Percentiles rank a stretch among this genome's conserved stretches.
phyloP scores from a whole-genome alignment of 2,888 invertebrate genomes.

The Brenthis hecate region DNA sequence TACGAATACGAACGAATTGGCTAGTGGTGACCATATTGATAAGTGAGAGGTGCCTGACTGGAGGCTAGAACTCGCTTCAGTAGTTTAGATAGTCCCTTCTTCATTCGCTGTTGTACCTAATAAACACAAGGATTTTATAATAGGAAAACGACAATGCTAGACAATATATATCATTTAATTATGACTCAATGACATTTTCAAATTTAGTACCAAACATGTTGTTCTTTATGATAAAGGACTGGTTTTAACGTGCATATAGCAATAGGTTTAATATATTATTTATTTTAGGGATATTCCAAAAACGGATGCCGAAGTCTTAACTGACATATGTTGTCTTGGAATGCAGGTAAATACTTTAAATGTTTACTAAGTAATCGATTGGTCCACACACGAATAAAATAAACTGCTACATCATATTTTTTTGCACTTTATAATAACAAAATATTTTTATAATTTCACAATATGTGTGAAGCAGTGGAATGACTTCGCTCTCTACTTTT shows the following conservation, averaged over 20 bases:
- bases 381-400: constrained; percentile 59
- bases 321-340: constrained; percentile 53
- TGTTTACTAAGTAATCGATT: constrained; percentile 37
- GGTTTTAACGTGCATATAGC: not conserved
- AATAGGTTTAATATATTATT: not conserved
- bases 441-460: too few relatives aligned
- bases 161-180: too few relatives aligned
- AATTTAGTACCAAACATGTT: too few relatives aligned
- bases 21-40: too few relatives aligned
- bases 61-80: not conserved
- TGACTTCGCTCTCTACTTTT: too few relatives aligned
- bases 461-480: too few relatives aligned
- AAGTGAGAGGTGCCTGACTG: not conserved
- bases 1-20: too few relatives aligned
- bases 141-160: not conserved
- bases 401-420: not conserved
- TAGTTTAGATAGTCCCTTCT: too few relatives aligned
- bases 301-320: constrained; percentile 66
- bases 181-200: too few relatives aligned
- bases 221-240: too few relatives aligned
- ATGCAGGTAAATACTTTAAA: constrained; percentile 52
- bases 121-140: too few relatives aligned
- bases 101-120: too few relatives aligned
- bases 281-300: constrained; percentile 56
- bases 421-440: not conserved